A percentile compares a stretch with the other conserved stretches of the same genome.
These are phyloP conservation scores for Micropoecilia bifurca DNA, from an alignment of 2,797 vertebrate genomes.

Conservation along the genomic window DNA sequence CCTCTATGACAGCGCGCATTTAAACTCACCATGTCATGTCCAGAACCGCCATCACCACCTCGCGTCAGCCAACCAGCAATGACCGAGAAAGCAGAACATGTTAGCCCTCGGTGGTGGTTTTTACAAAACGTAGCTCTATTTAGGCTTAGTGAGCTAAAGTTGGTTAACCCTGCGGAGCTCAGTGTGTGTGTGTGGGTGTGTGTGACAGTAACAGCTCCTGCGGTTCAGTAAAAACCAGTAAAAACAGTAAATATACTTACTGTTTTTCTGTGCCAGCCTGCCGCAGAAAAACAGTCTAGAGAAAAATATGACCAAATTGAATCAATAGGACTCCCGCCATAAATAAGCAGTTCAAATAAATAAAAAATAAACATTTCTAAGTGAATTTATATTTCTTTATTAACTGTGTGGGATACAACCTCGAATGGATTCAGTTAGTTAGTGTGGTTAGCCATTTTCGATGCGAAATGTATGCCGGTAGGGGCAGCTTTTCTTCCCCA, in stretches of 20 bases:
- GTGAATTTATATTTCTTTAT: background rate
- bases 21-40: slow-evolving; percentile 33
- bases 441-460: background rate
- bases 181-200: background rate
- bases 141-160: background rate
- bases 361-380: background rate
- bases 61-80: background rate
- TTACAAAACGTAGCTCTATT: background rate
- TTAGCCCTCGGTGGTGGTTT: slow-evolving; percentile 22
- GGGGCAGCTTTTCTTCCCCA: slow-evolving; percentile 64
- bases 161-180: slow-evolving; percentile 13
- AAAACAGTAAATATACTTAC: background rate
- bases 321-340: background rate
- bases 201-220: background rate
- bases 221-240: background rate
- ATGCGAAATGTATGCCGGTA: slow-evolving; percentile 11
- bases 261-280: background rate
- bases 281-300: background rate
- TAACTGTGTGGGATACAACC: background rate
- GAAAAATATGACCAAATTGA: background rate
- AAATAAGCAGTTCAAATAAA: background rate
- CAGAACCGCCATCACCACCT: slow-evolving; percentile 21
- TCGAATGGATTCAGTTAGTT: background rate
- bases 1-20: slow-evolving; percentile 44
- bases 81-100: background rate